These are phyloP conservation scores for Rousettus leschenaultii DNA, from an alignment of 2,113 vertebrate species.

Conservation along the genomic window DNA sequence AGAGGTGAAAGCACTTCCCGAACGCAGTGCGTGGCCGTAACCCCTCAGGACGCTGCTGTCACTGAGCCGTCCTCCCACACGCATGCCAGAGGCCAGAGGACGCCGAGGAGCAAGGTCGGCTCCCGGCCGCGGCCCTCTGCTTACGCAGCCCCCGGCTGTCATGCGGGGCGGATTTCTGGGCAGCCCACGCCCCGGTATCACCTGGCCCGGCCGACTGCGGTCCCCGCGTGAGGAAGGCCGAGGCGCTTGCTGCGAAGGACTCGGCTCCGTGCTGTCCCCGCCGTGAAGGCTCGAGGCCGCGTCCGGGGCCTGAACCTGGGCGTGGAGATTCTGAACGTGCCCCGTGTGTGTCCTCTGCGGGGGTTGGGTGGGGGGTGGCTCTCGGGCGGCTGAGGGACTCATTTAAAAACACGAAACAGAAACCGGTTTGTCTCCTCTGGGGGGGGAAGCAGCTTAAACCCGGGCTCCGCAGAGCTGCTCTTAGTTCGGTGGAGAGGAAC, in stretches of 20 bases:
- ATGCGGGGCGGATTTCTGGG: too few species aligned
- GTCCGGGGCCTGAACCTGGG: neutral
- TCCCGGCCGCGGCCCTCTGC: neutral
- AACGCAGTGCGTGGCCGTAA: rapidly evolving
- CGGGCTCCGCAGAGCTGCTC: neutral
- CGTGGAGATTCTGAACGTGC: neutral
- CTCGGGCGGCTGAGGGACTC: neutral
- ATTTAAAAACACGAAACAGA: neutral
- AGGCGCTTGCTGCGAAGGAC: neutral
- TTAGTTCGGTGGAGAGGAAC: neutral
- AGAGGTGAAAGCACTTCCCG: neutral
- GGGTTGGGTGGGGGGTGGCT: neutral
- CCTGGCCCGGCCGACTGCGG: too few species aligned
- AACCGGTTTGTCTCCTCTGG: neutral
- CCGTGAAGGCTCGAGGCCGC: neutral
- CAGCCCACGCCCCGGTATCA: too few species aligned
- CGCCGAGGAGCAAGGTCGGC: rapidly evolving
- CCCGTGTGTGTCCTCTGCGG: neutral
- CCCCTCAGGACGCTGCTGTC: rapidly evolving
- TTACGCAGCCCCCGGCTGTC: neutral
- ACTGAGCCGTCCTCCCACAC: rapidly evolving
- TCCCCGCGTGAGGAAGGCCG: neutral
- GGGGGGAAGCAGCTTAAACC: neutral
- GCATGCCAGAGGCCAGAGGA: too few species aligned
- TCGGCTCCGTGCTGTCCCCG: neutral